Conservation (phyloP, 64 coral and sea anemone species). For the Hydrozoanthus tunicans region DNA sequence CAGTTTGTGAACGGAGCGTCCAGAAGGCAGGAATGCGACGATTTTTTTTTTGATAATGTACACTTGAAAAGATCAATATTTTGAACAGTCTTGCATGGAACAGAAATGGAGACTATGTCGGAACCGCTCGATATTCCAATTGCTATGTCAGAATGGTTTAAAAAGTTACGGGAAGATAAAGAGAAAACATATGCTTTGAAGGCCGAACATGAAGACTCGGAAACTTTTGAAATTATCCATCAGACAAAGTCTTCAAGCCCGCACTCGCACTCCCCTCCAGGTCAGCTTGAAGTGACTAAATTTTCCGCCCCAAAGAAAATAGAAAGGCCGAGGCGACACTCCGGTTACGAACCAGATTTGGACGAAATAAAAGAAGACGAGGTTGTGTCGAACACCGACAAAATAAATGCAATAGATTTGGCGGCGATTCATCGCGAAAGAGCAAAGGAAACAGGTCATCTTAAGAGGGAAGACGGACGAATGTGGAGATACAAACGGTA, state of each 20-base stretch:
- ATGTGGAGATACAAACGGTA: constrained; percentile 56
- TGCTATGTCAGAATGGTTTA: constrained; percentile 57
- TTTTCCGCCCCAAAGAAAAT: background rate
- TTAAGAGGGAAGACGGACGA: constrained; percentile 24
- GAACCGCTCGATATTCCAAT: constrained; percentile 39
- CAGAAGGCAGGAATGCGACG: background rate
- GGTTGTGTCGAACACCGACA: background rate
- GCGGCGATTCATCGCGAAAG: constrained; percentile 48
- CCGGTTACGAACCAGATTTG: constrained; percentile 39
- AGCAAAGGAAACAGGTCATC: constrained; percentile 37
- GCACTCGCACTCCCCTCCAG: constrained; percentile 14
- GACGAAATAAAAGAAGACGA: constrained; percentile 55
- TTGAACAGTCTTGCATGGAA: constrained; percentile 5
- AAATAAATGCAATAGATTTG: constrained; percentile 2
- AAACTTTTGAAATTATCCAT: constrained; percentile 47
- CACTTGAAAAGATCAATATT: background rate
- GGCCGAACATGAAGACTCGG: constrained; percentile 46
- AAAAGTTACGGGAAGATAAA: constrained; percentile 52
- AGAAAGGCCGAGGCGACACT: constrained; percentile 36
- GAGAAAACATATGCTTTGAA: constrained; percentile 42
- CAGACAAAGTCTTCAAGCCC: constrained; percentile 22
- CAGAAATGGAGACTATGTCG: constrained; percentile 33
- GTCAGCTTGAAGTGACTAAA: constrained; percentile 15
- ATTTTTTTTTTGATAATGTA: background rate
- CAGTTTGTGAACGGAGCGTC: constrained; percentile 47